Conservation (phyloP, 2,113 vertebrate genomes). For the Catharus minimus region DNA sequence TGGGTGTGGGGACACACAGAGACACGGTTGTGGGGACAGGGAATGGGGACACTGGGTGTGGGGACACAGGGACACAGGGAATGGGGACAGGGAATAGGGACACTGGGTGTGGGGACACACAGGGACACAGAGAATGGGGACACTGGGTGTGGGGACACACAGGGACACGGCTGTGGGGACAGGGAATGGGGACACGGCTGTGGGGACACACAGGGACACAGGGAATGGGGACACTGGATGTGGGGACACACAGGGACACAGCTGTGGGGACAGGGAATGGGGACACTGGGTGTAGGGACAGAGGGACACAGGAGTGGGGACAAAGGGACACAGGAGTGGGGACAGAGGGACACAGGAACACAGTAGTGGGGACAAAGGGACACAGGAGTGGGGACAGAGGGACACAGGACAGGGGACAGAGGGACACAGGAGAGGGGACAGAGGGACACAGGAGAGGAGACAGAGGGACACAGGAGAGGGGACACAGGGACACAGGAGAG, state of each 20-base stretch:
- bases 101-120: too few species aligned
- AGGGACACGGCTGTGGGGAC: not conserved
- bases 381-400: not conserved
- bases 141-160: too few species aligned
- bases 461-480: not conserved
- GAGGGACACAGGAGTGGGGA: not conserved
- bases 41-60: too few species aligned
- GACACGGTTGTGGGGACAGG: constrained; percentile 61
- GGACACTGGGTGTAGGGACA: too few species aligned
- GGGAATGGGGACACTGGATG: too few species aligned
- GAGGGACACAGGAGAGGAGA: not conserved
- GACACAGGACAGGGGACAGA: not conserved
- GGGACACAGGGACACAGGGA: not conserved
- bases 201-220: too few species aligned
- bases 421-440: not conserved
- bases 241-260: too few species aligned
- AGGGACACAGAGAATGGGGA: too few species aligned
- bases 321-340: too few species aligned
- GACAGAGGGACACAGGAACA: not conserved
- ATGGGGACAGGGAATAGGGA: not conserved
- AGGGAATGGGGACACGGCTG: not conserved
- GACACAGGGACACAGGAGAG: not conserved
- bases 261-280: constrained; percentile 62
- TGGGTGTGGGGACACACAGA: too few species aligned
- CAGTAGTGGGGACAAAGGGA: too few species aligned